Evolutionary conservation across 2,797 vertebrate genomes (phyloP), one percentile per base, ranked within the genome.

Genomic region (Trematomus bernacchii): DNA sequence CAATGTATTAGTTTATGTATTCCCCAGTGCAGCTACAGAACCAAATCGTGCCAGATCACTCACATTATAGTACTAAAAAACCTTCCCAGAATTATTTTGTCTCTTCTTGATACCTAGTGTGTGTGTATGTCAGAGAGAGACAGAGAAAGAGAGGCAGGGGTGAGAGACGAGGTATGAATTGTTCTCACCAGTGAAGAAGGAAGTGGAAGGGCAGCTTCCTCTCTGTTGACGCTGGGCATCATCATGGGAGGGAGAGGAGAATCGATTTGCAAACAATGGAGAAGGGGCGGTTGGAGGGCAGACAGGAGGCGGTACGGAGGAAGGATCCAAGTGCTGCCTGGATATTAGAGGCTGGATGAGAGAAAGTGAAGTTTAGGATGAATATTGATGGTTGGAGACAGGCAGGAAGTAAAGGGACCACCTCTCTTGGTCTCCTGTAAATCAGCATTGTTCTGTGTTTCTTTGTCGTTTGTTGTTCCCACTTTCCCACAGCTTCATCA

Each of bases 171-270:
- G 71, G 65, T 76, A 76, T 59, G 70, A 89, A 93, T 93, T 93
- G 91, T 95, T 94, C 91, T 91, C 90, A 91, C 82, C 80, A 85
- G 79, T 76, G 64, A 73, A 88, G 76, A 53, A 91, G 93, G 93
- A 95, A 92, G 83, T 92, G 92, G 91, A 94, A 93, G 69, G 87
- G 84, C 85, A 84, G 79, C 83, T 94, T 95, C 93, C 93, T 93
- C 78, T 87, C 68, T 78, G 77, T 75, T 58, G 53, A 77, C 43
- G 23, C 67, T 62, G 30, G 76, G 78, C 85, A 88, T 79, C 85
- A 88, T 79, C 57, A 53, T 80, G 77, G 77, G 84, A 91, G 76
- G 76, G 80, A 89, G 76, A 76, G 79, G 27, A 85, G 85, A 86
- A 83, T 73, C 61, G n/a, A 78, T 12, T 30, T 16, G 15, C 73